A percentile compares a stretch with the other conserved stretches of the same genome.
Evolutionary conservation across 1,140 invertebrate species (phyloP).

Genomic region (Carposina sasakii): DNA sequence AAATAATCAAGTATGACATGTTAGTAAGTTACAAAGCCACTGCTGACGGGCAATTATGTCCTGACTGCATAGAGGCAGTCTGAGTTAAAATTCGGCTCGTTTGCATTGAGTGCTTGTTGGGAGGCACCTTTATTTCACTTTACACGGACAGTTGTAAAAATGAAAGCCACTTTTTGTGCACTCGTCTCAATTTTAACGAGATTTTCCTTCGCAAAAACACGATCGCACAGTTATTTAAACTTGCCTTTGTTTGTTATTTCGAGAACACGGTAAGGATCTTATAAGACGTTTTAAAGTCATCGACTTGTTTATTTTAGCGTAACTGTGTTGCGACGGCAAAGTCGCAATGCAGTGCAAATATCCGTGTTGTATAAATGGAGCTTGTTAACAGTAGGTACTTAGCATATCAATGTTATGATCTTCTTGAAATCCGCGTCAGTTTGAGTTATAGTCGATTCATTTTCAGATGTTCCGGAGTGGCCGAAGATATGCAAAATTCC

Average conservation of each 20-base stretch:
- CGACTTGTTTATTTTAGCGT: conserved; percentile 15
- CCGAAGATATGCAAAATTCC: too few species aligned
- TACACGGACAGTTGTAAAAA: conserved; percentile 47
- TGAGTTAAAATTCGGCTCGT: conserved; percentile 40
- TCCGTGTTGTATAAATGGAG: conserved; percentile 13
- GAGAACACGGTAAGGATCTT: too few species aligned
- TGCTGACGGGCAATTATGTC: too few species aligned
- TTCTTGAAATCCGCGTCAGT: too few species aligned
- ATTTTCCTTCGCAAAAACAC: conserved; percentile 42
- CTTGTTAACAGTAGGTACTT: conserved; percentile 37
- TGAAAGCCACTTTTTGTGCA: conserved; percentile 48
- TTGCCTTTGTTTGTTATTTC: too few species aligned
- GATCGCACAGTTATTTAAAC: conserved; percentile 53
- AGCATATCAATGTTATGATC: too few species aligned
- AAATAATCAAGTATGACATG: too few species aligned
- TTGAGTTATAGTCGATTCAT: too few species aligned
- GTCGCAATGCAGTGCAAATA: conserved; percentile 16
- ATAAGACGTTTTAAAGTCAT: conserved; percentile 17
- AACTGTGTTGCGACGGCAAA: conserved; percentile 19
- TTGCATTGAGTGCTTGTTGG: conserved; percentile 43
- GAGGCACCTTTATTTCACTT: conserved; percentile 47
- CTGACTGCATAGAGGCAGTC: too few species aligned
- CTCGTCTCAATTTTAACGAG: conserved; percentile 51
- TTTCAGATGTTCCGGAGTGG: too few species aligned
- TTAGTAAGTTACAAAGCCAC: too few species aligned